phyloP scores from a whole-genome alignment of 53 echinoderm and acorn worm species.

The Crossaster papposus region DNA sequence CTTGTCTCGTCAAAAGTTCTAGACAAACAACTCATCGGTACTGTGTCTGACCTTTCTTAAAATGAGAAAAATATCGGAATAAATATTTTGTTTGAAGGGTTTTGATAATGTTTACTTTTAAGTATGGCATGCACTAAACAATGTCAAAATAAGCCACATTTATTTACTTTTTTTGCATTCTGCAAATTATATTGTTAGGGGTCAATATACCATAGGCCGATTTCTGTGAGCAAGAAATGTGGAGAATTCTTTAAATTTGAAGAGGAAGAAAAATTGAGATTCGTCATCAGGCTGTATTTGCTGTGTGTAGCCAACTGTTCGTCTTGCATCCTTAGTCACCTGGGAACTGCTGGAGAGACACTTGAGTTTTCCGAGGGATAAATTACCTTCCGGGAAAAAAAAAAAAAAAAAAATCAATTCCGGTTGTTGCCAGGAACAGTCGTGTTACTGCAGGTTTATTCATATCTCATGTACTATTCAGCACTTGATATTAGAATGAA shows the following conservation, averaged over 20 bases:
- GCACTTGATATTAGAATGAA: neutral
- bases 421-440: neutral
- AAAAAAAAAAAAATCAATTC: conserved; percentile 15
- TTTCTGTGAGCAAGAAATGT: too few relatives aligned
- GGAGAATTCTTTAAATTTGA: neutral
- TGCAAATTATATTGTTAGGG: too few relatives aligned
- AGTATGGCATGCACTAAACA: too few relatives aligned
- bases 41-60: too few relatives aligned
- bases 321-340: neutral
- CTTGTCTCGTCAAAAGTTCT: too few relatives aligned
- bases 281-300: neutral
- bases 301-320: neutral
- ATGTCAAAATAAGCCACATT: too few relatives aligned
- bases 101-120: too few relatives aligned
- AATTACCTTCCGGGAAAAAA: neutral
- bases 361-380: neutral
- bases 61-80: too few relatives aligned
- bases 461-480: neutral
- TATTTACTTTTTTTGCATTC: too few relatives aligned
- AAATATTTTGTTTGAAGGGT: too few relatives aligned
- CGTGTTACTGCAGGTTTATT: neutral
- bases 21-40: too few relatives aligned
- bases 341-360: neutral
- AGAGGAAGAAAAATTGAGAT: neutral
- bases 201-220: too few relatives aligned